Evolutionary conservation across 2,797 vertebrate genomes (phyloP).

Genomic region (Brotogeris chrysoptera): DNA sequence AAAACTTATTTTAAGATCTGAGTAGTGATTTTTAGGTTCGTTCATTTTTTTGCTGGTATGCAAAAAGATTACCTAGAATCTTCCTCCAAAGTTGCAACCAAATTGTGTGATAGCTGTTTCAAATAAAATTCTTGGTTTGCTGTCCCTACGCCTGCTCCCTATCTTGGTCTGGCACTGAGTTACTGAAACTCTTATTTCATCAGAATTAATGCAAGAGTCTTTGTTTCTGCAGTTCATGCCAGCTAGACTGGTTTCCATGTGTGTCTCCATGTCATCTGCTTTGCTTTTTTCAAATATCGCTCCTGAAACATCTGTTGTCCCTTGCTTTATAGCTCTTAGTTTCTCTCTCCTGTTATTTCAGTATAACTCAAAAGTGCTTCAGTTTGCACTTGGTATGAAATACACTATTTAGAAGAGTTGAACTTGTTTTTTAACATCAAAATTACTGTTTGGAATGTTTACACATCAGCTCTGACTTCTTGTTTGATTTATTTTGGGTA

Average conservation of each 20-base stretch:
- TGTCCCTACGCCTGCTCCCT: constrained; percentile 34
- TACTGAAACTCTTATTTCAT: constrained; percentile 61
- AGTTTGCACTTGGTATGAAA: background rate
- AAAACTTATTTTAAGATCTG: background rate
- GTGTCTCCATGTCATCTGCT: constrained; percentile 45
- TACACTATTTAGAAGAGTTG: background rate
- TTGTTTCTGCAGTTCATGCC: constrained; percentile 53
- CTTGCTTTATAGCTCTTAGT: background rate
- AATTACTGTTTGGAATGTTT: background rate
- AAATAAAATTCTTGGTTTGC: constrained; percentile 64
- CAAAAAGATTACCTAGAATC: background rate
- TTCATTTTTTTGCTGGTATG: background rate
- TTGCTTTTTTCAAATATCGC: constrained; percentile 13
- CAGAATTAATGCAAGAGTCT: constrained; percentile 40
- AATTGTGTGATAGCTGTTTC: constrained; percentile 60
- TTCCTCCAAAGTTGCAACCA: background rate
- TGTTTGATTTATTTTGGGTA: constrained; percentile 13
- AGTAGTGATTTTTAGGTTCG: background rate
- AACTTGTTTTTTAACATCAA: background rate
- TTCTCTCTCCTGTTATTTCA: constrained; percentile 13
- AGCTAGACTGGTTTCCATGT: constrained; percentile 55
- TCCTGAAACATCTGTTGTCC: constrained; percentile 58
- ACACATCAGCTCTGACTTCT: background rate
- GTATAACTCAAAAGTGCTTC: constrained; percentile 5
- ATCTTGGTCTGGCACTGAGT: constrained; percentile 62